Evolutionary conservation across 2,797 vertebrate species (phyloP).

Genomic region (Parauchenoglanis punctatus): DNA sequence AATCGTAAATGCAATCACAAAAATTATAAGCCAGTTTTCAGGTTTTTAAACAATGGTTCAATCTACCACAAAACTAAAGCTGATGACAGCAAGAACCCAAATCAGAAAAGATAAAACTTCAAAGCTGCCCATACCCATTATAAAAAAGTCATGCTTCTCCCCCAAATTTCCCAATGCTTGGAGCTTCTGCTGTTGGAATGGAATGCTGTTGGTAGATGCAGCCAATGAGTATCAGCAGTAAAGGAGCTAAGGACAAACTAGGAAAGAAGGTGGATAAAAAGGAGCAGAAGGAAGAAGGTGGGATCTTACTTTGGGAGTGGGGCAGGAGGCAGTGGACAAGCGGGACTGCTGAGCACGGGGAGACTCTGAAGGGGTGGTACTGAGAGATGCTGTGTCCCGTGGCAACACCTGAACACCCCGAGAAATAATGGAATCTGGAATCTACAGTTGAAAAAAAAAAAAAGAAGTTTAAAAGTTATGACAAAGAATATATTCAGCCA

Average conservation of each 20-base stretch:
- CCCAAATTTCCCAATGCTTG: not conserved
- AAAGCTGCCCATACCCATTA: not conserved
- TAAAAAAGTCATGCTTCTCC: not conserved
- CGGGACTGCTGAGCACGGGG: slow-evolving; percentile 97
- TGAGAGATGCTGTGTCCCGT: slow-evolving; percentile 95
- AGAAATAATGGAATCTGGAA: slow-evolving; percentile 98
- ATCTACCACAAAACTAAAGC: not conserved
- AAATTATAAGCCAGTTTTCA: not conserved
- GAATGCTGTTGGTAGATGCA: not conserved
- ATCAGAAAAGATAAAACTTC: not conserved
- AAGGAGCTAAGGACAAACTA: not conserved
- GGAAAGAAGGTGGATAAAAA: not conserved
- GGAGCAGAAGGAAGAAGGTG: not conserved
- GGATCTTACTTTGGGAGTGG: slow-evolving; percentile 95
- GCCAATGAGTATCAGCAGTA: not conserved
- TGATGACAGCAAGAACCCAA: not conserved
- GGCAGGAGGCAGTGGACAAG: slow-evolving; percentile 97
- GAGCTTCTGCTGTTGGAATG: not conserved
- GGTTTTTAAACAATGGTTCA: not conserved
- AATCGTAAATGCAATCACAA: not conserved
- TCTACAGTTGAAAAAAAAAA: slow-evolving; percentile 72
- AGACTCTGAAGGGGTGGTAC: slow-evolving; percentile 97
- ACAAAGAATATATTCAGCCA: not conserved
- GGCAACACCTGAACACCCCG: slow-evolving; percentile 97
- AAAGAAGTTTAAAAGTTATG: slow-evolving; percentile 75